Evolutionary conservation across 2,888 invertebrate species (phyloP), one percentile per base, ranked within the genome.

Genomic region (Petrolisthes cinctipes): DNA sequence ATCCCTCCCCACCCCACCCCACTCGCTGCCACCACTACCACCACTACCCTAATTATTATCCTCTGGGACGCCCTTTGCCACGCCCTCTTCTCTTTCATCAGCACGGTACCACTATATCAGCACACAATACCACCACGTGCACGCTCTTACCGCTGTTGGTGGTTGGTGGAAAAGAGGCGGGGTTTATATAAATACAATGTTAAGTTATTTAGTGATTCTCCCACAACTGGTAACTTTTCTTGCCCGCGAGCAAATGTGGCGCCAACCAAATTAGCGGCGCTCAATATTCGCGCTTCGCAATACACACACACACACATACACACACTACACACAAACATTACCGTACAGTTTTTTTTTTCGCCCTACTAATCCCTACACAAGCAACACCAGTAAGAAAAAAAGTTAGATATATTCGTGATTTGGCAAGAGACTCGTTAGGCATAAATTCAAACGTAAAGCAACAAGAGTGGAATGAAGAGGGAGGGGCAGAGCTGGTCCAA

Each of bases 221-320:
- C 66, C 17, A n/a, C 83, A 71, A 57, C 53, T 86, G 83, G 83
- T 86, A 86, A 86, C 86, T 68, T 54, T 54, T 82, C 78, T 23
- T 51, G 57, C 68, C 81, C 57, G 14, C 6, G 37, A 71, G 83
- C 81, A 53, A 87, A 81, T 75, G 71, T 87, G 87, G 87, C 87
- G 87, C 87, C 87, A 87, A 7, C 57, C 20, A n/a, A 51, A 81
- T 87, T 87, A 84, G 83, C 84, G 84, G 71, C 68, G 20, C 61
- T 71, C 68, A 81, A 68, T 87, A 83, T 87, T 87, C 68, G 83
- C 87, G 83, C 76, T 20, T 51, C 20, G 2, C 53, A 11, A 37
- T 1, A 14, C 9, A n/a, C 7, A 54, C 37, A 4, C 37, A 51
- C 14, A 37, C 37, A 37, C 37, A 37, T 37, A 37, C 37, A 37